Conservation (phyloP, 2,113 vertebrate genomes). For the Megaceryle maxima region DNA sequence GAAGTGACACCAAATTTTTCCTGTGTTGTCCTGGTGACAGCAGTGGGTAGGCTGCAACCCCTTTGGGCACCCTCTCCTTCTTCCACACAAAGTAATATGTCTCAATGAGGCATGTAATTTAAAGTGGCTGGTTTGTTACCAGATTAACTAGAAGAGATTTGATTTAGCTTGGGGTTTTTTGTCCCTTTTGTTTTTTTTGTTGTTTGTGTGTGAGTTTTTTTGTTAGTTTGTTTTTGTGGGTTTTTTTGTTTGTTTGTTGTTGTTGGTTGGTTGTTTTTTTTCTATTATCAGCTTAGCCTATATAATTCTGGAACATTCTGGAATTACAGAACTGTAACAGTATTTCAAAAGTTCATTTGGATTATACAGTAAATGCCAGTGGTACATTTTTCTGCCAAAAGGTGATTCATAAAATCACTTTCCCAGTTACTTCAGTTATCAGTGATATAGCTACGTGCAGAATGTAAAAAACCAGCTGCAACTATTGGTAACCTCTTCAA, state of each 20-base stretch:
- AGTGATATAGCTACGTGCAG: rapidly evolving
- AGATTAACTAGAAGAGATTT: not conserved
- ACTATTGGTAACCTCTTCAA: not conserved
- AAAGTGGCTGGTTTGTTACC: not conserved
- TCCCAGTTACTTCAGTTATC: not conserved
- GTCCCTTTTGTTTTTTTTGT: too few species aligned
- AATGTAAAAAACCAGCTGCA: not conserved
- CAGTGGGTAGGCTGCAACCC: not conserved
- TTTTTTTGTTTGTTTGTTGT: too few species aligned
- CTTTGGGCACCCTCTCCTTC: not conserved
- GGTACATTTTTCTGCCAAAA: not conserved
- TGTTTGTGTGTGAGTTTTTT: too few species aligned
- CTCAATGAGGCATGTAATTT: not conserved
- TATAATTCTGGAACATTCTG: not conserved
- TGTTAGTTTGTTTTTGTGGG: too few species aligned
- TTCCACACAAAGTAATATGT: not conserved
- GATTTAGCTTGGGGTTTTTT: not conserved
- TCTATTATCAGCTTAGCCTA: not conserved
- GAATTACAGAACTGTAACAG: not conserved
- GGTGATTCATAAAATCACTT: not conserved
- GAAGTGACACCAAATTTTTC: not conserved
- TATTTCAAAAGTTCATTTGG: not conserved
- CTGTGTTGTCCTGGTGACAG: not conserved
- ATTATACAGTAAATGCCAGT: not conserved
- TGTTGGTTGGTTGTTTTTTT: too few species aligned